Evolutionary conservation across 2,888 invertebrate genomes (phyloP).

Genomic region (Alentia gelatinosa): DNA sequence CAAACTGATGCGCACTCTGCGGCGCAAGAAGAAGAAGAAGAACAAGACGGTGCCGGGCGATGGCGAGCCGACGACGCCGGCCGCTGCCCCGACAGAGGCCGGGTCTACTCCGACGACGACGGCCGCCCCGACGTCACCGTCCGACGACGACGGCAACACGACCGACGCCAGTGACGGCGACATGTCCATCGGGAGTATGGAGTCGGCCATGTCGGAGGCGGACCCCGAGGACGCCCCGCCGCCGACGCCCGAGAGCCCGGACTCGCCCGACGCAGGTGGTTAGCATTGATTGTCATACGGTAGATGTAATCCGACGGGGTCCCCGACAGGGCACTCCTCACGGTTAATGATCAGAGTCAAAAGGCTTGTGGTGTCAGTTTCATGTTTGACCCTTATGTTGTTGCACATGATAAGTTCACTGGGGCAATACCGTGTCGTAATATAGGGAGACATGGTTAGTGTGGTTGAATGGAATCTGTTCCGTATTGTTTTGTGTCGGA

Average conservation of each 20-base stretch:
- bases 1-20: conserved; percentile 15
- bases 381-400: no score
- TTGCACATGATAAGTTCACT: no score
- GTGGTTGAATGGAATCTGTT: no score
- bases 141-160: conserved; percentile 23
- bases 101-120: background rate
- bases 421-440: no score
- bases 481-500: no score
- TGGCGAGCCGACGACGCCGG: background rate
- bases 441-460: no score
- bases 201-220: background rate
- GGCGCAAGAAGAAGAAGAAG: conserved; percentile 32
- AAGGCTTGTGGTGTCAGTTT: no score
- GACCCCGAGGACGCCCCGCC: background rate
- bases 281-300: no score
- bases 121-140: background rate
- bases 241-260: background rate
- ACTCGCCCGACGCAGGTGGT: no score
- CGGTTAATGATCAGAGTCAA: no score
- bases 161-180: conserved; percentile 40
- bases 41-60: background rate
- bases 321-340: no score
- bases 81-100: background rate
- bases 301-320: no score
- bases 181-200: conserved; percentile 18